Evolutionary conservation across 2,113 vertebrate species (phyloP).

Genomic region (Phylloscopus trochilus): DNA sequence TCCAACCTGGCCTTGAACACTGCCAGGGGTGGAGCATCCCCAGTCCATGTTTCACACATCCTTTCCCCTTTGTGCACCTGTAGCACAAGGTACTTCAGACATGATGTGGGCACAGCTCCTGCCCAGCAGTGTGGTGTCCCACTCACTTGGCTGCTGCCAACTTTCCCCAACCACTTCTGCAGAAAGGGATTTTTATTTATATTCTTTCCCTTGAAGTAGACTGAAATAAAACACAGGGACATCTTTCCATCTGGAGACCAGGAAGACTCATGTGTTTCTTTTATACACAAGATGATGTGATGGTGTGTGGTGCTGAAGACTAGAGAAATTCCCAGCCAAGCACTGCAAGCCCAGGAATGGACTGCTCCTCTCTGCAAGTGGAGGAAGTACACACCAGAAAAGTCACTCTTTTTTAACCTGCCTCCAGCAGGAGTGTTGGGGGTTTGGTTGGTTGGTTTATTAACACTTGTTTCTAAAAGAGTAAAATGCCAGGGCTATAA

Average conservation of each 20-base stretch:
- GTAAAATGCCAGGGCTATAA: neutral
- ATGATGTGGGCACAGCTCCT: neutral
- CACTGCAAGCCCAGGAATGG: neutral
- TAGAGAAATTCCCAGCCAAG: neutral
- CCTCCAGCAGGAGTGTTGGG: neutral
- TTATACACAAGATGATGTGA: neutral
- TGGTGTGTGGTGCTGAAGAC: neutral
- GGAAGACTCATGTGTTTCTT: neutral
- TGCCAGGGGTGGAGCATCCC: neutral
- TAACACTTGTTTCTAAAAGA: neutral
- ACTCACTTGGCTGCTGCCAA: neutral
- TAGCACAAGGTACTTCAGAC: neutral
- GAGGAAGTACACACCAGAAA: neutral
- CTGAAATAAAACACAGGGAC: neutral
- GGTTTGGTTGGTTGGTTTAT: neutral
- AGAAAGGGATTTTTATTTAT: neutral
- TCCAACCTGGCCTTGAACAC: neutral
- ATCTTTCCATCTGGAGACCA: neutral
- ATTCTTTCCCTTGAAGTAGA: neutral
- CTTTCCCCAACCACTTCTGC: fast-evolving
- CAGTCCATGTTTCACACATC: neutral
- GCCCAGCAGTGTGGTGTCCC: neutral
- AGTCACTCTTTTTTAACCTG: neutral
- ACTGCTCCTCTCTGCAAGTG: neutral
- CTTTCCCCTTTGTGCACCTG: fast-evolving